Base-by-base conservation (phyloP, 2,113 vertebrate genomes). In the Megaptera novaeangliae region DNA sequence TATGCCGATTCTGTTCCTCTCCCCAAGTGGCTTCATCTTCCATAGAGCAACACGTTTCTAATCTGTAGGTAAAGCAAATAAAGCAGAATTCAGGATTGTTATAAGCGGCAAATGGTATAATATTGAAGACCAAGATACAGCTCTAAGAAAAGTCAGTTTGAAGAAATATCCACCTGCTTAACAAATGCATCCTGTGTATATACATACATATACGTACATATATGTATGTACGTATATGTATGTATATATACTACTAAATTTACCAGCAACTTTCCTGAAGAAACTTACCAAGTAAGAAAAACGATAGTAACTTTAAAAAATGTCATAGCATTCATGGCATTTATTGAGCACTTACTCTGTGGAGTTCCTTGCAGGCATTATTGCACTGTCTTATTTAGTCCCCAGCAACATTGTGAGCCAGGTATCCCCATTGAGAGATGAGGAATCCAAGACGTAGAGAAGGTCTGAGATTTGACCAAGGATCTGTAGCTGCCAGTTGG, bases 251-350 rank as follows among this genome's bases (percentile, higher is more conserved):
- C 52, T 23, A 52, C 9, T 34, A 77, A 57, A 34, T 17, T 85
- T 59, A 46, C 57, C 46, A 10, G 44, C 6, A 20, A 10, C 27
- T 75, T 91, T 52, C 39, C 36, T 82, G 68, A 87, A 96, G 81
- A 95, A 94, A 89, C 49, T 96, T 85, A 89, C 55, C 92, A 98
- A 98, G 95, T 66, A 91, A 98, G 78, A 96, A 90, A 61, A 71
- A 29, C 10, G 44, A 18, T 7, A 18, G 7, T 11, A 46, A 61
- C 17, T 31, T 55, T 55, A 72, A 20, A 39, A 78, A 52, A 55
- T 71, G 29, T 14, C 44, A 18, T 44, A 27, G 69, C n/a, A 17
- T 69, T 8, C 27, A 25, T 39, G 15, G 52, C 12, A 29, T 57
- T 84, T 74, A 74, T 39, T 23, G 44, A 75, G 41, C 36, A 8